Percentiles rank a stretch among this genome's conserved stretches.
Conservation (phyloP, 2,113 vertebrate species). For the Ursus arctos region DNA sequence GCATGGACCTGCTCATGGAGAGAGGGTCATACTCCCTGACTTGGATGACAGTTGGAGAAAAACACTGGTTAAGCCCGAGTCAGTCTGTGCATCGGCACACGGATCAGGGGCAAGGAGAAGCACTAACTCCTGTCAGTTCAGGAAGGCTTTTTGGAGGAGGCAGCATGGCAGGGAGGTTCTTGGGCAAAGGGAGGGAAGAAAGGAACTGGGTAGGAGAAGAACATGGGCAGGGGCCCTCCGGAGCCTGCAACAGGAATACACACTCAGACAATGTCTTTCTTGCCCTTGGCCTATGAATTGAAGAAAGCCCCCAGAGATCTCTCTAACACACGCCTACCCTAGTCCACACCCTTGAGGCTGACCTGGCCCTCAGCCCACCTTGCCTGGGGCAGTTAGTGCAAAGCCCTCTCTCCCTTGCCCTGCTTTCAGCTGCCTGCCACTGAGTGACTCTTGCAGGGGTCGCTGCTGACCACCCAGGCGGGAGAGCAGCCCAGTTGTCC, state of each 20-base stretch:
- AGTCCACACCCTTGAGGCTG: neutral
- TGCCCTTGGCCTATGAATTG: neutral
- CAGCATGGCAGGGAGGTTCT: neutral
- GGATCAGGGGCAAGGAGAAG: neutral
- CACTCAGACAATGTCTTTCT: neutral
- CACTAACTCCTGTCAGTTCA: neutral
- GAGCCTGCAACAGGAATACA: neutral
- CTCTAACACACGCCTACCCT: neutral
- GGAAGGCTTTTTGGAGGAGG: constrained; percentile 33
- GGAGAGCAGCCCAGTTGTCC: neutral
- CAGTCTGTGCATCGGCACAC: neutral
- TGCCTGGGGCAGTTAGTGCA: neutral
- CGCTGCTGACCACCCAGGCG: neutral
- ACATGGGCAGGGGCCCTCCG: neutral
- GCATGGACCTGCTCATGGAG: neutral
- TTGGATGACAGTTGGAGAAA: neutral
- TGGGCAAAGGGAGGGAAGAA: neutral
- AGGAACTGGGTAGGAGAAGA: neutral
- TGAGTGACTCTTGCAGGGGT: neutral
- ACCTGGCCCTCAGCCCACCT: neutral
- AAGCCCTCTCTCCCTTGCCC: neutral
- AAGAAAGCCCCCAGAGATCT: neutral
- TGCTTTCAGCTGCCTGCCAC: neutral
- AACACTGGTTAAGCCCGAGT: neutral
- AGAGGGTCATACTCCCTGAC: neutral